Evolutionary conservation across 2,797 vertebrate genomes (phyloP).

Genomic region (Oryzias dopingdopingensis): DNA sequence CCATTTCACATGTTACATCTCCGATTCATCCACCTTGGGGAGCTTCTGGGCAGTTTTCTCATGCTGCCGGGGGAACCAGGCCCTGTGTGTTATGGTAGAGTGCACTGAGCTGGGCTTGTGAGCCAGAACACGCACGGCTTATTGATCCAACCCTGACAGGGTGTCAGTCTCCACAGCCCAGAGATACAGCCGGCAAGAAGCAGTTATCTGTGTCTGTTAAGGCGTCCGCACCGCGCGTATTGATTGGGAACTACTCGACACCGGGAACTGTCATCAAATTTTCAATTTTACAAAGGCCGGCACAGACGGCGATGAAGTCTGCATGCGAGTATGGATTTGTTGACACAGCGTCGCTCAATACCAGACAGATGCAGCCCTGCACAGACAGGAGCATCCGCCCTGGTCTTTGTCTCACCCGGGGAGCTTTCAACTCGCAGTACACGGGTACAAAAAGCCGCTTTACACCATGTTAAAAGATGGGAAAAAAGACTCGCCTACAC

Average conservation of each 20-base stretch:
- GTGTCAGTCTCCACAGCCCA: conserved; percentile 75
- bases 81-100: conserved; percentile 67
- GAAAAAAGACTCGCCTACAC: conserved; percentile 48
- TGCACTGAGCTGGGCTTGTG: conserved; percentile 64
- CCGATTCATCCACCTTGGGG: conserved; percentile 75
- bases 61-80: conserved; percentile 68
- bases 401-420: conserved; percentile 49
- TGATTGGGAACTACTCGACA: conserved; percentile 84
- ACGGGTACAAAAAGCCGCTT: conserved; percentile 38
- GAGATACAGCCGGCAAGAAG: conserved; percentile 66
- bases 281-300: conserved; percentile 76
- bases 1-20: conserved; percentile 85
- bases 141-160: conserved; percentile 83
- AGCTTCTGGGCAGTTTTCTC: conserved; percentile 79
- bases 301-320: conserved; percentile 55
- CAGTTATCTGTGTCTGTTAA: conserved; percentile 80
- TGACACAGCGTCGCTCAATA: conserved; percentile 35
- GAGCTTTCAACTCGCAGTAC: conserved; percentile 57
- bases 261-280: conserved; percentile 82
- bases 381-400: conserved; percentile 29
- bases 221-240: conserved; percentile 77
- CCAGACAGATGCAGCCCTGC: conserved; percentile 45
- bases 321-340: conserved; percentile 63
- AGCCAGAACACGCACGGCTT: conserved; percentile 57
- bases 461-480: conserved; percentile 52